Evolutionary conservation across 2,113 vertebrate genomes (phyloP).

Genomic region (Etheostoma cragini): DNA sequence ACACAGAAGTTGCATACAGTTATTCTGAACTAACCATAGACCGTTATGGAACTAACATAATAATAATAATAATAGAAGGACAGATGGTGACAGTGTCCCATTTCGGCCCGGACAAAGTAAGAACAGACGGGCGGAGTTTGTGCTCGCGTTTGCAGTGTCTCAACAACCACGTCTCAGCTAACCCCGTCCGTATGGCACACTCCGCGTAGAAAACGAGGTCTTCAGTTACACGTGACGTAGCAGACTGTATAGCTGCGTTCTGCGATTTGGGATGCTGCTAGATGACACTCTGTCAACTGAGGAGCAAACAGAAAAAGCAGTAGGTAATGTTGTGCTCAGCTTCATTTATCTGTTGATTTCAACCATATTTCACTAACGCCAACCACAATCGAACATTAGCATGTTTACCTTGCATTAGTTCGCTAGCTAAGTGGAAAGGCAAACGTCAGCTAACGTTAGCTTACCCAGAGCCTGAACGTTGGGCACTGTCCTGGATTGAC

Average conservation of each 20-base stretch:
- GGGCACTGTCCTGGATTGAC: no score
- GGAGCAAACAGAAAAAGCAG: not conserved
- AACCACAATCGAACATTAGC: not conserved
- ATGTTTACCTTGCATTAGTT: not conserved
- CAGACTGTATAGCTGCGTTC: conserved; percentile 11
- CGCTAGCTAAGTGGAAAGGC: not conserved
- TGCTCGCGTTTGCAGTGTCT: not conserved
- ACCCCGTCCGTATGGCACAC: conserved; percentile 39
- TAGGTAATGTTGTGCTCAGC: conserved; percentile 14
- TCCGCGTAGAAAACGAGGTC: conserved; percentile 12
- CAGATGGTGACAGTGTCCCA: not conserved
- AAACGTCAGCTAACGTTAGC: conserved; percentile 35
- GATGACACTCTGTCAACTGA: not conserved
- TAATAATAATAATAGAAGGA: not conserved
- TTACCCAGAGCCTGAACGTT: not conserved
- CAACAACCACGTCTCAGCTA: not conserved
- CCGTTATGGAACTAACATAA: no score
- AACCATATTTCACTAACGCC: not conserved
- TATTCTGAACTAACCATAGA: not conserved
- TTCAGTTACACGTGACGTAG: conserved; percentile 15
- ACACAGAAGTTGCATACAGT: not conserved
- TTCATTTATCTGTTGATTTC: not conserved
- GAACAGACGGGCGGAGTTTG: conserved; percentile 4
- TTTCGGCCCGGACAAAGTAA: not conserved
- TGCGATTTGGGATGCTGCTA: conserved; percentile 18